Base-by-base conservation (phyloP, 2,113 vertebrate species). In the Leptodactylus fuscus region DNA sequence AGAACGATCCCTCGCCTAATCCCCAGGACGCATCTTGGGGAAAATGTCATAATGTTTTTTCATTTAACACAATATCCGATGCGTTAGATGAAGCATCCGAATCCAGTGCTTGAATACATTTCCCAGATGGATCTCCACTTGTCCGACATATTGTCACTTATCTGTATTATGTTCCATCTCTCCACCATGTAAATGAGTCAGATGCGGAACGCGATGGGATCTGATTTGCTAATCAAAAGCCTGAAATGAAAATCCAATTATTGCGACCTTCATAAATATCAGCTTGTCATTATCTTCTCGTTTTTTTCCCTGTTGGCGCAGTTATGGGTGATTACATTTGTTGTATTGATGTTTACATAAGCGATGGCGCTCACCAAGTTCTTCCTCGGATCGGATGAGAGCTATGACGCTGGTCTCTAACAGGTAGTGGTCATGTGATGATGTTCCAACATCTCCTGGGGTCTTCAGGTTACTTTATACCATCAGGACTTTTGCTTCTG, bases 191-290 rank as follows among this genome's bases (percentile, higher is more conserved):
- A 46, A 65, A 73, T 73, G 22, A 38, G 55, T 29, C 38, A 81
- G 34, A 34, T 5, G 38, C 38, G 5, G 11, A 8, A 0, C 38
- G 13, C 3, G 27, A 9, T 24, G 16, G 24, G 2, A 48, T 48
- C 58, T 3, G 41, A 67, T 67, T 38, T 18, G 13, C 38, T 81
- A 62, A 29, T 32, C 60, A 44, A n/a, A 38, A 62, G 24, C 60
- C 60, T 49, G 6, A 15, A 15, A 36, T 38, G 32, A 10, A 60
- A 79, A 79, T 58, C 32, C 65, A 69, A 69, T 69, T 69, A 69
- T 22, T 69, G 65, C 38, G 65, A 69, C 65, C 65, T 69, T 69
- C 65, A 69, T 34, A 38, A 69, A 69, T 69, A 69, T 69, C 65
- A 69, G 6, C 34, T 16, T 36, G 32, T 36, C 10, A 69, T 67